Conservation (phyloP, 2,888 invertebrate genomes). For the Leptura quadrifasciata region DNA sequence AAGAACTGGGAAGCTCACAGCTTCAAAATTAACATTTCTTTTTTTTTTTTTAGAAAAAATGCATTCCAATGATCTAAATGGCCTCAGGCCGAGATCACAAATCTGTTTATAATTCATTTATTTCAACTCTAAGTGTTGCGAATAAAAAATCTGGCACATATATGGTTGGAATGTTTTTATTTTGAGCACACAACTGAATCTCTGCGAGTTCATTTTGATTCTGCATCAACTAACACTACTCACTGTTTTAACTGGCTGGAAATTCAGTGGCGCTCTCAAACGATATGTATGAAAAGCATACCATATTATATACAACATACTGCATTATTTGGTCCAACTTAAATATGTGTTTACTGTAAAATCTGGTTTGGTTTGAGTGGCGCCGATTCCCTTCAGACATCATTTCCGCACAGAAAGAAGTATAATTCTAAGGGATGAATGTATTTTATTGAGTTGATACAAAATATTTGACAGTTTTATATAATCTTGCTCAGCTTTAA, state of each 20-base stretch:
- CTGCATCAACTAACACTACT: constrained; percentile 55
- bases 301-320: constrained; percentile 69
- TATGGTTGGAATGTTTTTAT: constrained; percentile 79
- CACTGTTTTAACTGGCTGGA: constrained; percentile 50
- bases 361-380: constrained; percentile 72
- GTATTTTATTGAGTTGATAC: no score
- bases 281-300: constrained; percentile 72
- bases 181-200: constrained; percentile 60
- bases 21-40: constrained; percentile 61
- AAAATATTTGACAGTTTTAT: no score
- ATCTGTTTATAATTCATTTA: constrained; percentile 63
- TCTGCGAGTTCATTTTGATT: constrained; percentile 59
- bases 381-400: constrained; percentile 25
- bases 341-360: constrained; percentile 71
- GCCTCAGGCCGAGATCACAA: constrained; percentile 62
- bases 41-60: constrained; percentile 62
- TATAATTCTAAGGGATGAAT: no score
- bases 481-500: no score
- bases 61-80: constrained; percentile 61
- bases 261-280: constrained; percentile 65
- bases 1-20: constrained; percentile 64
- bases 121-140: constrained; percentile 71
- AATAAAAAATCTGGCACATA: constrained; percentile 80
- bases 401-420: constrained; percentile 1
- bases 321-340: constrained; percentile 71